These are phyloP conservation scores for Standfussiana lucernea DNA, from an alignment of 2,888 invertebrate genomes.

Conservation along the genomic window DNA sequence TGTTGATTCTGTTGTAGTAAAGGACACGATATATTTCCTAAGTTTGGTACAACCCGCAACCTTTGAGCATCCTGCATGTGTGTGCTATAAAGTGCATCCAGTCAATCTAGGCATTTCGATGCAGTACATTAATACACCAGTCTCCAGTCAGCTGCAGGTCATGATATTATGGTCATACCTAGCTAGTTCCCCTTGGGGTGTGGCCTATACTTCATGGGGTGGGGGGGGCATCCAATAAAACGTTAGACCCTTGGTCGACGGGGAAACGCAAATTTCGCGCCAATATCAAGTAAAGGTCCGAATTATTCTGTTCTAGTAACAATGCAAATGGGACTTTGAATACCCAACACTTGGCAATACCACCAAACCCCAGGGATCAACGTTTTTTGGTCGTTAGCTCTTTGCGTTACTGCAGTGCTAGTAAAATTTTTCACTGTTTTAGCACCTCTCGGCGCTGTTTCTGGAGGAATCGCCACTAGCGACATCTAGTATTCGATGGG, in stretches of 20 bases:
- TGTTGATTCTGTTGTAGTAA: background rate
- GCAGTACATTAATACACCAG: background rate
- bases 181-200: background rate
- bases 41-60: background rate
- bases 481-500: background rate
- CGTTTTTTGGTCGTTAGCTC: background rate
- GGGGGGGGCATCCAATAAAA: background rate
- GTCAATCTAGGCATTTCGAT: background rate
- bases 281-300: background rate
- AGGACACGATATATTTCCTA: background rate
- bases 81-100: background rate
- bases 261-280: background rate
- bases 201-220: background rate
- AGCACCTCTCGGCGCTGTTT: background rate
- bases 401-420: conserved; percentile 12
- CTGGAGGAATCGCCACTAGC: background rate
- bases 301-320: background rate
- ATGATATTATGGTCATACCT: background rate
- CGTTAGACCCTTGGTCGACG: background rate
- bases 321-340: background rate
- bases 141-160: background rate
- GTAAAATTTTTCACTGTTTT: background rate
- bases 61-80: background rate
- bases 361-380: background rate
- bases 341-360: conserved; percentile 1